Conservation (phyloP, 2,888 invertebrate species). For the Trichopoda pennipes region DNA sequence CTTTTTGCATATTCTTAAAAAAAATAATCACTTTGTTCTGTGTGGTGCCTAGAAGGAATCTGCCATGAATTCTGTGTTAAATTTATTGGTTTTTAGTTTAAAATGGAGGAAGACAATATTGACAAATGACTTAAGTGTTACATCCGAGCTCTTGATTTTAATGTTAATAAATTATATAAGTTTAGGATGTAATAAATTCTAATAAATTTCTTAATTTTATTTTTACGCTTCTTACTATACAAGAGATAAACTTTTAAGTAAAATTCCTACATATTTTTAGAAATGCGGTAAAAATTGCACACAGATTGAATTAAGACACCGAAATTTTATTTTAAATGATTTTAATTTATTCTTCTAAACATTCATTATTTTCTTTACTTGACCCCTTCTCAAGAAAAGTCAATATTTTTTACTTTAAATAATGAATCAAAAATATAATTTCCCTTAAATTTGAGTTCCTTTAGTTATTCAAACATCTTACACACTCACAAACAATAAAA, state of each 20-base stretch:
- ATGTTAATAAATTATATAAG: too few relatives aligned
- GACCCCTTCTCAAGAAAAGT: conserved; percentile 14
- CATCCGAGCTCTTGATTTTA: too few relatives aligned
- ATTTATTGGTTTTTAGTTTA: too few relatives aligned
- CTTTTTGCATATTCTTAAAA: too few relatives aligned
- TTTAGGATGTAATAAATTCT: too few relatives aligned
- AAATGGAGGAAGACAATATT: too few relatives aligned
- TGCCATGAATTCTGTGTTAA: too few relatives aligned
- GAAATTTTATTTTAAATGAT: neutral
- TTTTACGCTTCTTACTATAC: too few relatives aligned
- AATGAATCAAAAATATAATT: conserved; percentile 5
- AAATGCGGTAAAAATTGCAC: neutral
- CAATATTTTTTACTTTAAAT: conserved; percentile 1
- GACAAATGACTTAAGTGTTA: too few relatives aligned
- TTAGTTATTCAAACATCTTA: neutral
- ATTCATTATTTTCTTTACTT: conserved; percentile 17
- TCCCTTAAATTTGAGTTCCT: neutral
- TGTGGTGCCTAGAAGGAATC: too few relatives aligned
- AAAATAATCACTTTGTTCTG: too few relatives aligned
- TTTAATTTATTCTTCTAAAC: conserved; percentile 13
- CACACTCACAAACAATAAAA: neutral
- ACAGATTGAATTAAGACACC: neutral
- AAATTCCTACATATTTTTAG: conserved; percentile 7
- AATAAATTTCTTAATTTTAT: too few relatives aligned
- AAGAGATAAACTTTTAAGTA: neutral